A percentile compares a stretch with the other conserved stretches of the same genome.
Conservation (phyloP, 2,888 invertebrate species). For the Phyllotreta cruciferae region DNA sequence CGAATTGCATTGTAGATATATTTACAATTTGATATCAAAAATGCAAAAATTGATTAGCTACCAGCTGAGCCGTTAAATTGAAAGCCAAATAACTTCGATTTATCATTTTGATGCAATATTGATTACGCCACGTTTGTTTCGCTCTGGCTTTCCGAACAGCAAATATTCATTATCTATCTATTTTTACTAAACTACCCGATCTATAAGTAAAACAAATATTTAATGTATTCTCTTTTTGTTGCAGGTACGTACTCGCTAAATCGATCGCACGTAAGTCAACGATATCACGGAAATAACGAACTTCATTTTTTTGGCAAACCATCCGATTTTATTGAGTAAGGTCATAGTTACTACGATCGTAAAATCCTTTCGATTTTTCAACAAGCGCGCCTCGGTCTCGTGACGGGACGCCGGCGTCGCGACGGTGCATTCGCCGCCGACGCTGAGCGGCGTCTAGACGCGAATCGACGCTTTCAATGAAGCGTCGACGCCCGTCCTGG, state of each 20-base stretch:
- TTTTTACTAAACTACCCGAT: no score
- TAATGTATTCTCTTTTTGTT: no score
- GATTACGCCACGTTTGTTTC: no score
- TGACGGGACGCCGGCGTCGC: constrained; percentile 3
- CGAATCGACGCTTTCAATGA: constrained; percentile 40
- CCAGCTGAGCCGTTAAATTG: constrained; percentile 35
- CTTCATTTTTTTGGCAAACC: background rate
- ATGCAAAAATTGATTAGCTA: constrained; percentile 16
- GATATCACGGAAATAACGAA: no score
- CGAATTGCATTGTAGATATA: no score
- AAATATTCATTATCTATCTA: no score
- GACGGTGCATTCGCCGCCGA: constrained; percentile 4
- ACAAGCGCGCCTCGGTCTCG: constrained; percentile 14
- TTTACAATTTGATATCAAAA: no score
- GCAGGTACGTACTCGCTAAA: no score
- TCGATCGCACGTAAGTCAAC: no score
- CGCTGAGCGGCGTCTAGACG: constrained; percentile 36
- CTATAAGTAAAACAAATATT: no score
- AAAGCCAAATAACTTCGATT: constrained; percentile 28
- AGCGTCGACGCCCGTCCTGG: constrained; percentile 28
- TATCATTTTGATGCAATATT: constrained; percentile 29
- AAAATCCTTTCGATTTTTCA: constrained; percentile 12
- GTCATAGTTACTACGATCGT: constrained; percentile 14
- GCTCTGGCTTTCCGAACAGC: no score
- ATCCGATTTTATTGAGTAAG: constrained; percentile 8